Conservation (phyloP, 2,888 invertebrate species). For the Plemyria rubiginata region DNA sequence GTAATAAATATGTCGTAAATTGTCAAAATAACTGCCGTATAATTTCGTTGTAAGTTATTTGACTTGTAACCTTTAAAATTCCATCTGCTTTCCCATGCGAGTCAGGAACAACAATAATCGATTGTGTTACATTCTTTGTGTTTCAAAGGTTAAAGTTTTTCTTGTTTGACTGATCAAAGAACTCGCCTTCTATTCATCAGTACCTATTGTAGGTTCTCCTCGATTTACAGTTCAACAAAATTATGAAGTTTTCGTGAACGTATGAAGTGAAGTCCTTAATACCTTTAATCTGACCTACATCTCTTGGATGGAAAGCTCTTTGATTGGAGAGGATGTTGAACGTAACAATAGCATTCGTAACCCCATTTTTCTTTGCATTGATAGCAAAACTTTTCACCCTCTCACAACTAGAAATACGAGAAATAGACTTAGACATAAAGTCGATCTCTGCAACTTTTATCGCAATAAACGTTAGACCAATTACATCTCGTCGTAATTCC, state of each 20-base stretch:
- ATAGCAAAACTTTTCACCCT: background rate
- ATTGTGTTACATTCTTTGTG: no score
- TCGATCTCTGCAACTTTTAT: slow-evolving; percentile 22
- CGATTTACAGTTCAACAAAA: background rate
- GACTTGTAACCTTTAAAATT: no score
- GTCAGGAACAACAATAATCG: no score
- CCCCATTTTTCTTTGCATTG: background rate
- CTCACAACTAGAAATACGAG: background rate
- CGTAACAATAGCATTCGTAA: background rate
- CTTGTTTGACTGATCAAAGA: no score
- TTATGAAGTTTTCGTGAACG: background rate
- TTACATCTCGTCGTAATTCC: slow-evolving; percentile 24
- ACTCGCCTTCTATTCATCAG: no score
- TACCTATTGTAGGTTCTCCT: background rate
- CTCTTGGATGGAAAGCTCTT: background rate
- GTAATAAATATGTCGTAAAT: no score
- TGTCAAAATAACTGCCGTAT: no score
- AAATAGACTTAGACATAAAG: slow-evolving; percentile 3
- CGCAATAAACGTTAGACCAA: slow-evolving; percentile 29
- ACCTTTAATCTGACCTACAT: background rate
- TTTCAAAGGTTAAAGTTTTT: no score
- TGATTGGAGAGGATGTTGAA: background rate
- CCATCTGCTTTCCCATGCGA: no score
- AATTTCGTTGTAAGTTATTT: no score
- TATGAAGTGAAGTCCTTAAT: background rate